Conservation (phyloP, 2,113 vertebrate species). For the Mustelus asterias region DNA sequence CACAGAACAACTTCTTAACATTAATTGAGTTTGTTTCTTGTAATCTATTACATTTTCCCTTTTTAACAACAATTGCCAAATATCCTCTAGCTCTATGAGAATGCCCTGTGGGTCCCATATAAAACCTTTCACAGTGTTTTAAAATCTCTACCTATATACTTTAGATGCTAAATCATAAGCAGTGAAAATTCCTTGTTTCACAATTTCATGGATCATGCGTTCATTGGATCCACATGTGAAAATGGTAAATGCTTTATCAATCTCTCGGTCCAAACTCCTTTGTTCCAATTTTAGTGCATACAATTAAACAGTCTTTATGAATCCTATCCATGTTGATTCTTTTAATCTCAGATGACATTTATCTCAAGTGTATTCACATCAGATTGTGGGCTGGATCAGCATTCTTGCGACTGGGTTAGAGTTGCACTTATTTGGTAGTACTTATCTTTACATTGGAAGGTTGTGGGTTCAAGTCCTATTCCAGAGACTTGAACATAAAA, state of each 20-base stretch:
- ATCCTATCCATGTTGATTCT: not conserved
- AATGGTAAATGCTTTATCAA: not conserved
- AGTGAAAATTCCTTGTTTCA: not conserved
- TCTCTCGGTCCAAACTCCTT: not conserved
- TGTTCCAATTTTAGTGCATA: not conserved
- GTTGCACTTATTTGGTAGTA: not conserved
- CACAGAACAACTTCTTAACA: not conserved
- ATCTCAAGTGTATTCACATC: not conserved
- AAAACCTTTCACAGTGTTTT: not conserved
- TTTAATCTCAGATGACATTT: not conserved
- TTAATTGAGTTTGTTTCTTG: conserved; percentile 30
- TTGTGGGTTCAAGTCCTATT: not conserved
- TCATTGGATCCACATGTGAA: not conserved
- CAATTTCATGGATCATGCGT: not conserved
- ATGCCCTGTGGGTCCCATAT: not conserved
- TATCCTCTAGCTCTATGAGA: not conserved
- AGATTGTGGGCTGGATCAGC: not conserved
- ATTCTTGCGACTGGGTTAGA: not conserved
- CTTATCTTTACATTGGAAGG: not conserved
- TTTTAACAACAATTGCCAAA: conserved; percentile 13
- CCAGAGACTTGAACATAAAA: not conserved
- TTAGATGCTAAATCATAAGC: not conserved
- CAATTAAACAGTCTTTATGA: not conserved
- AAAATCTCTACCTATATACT: not conserved
- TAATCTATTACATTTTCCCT: not conserved